These are phyloP conservation scores for Sarcophaga rosellei DNA, from an alignment of 2,888 invertebrate species.

Conservation along the genomic window DNA sequence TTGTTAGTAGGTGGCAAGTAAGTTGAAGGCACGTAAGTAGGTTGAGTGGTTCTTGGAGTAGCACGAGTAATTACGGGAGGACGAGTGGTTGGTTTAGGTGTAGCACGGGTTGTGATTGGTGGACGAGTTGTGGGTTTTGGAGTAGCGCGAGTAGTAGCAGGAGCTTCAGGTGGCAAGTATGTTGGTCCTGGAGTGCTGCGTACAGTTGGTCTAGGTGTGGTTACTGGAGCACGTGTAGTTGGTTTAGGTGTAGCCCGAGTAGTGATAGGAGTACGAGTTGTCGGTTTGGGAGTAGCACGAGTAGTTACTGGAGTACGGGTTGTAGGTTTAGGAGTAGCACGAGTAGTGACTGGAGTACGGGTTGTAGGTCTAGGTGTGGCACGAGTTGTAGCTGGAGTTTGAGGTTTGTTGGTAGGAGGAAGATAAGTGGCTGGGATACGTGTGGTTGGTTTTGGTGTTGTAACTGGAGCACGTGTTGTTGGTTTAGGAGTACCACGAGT, in stretches of 20 bases:
- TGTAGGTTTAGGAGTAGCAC: constrained; percentile 40
- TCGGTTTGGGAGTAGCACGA: constrained; percentile 45
- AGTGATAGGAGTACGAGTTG: constrained; percentile 24
- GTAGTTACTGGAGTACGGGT: constrained; percentile 22
- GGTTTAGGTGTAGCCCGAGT: constrained; percentile 29
- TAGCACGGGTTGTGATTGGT: constrained; percentile 59
- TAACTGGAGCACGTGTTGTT: too few species aligned
- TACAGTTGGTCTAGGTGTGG: constrained; percentile 43
- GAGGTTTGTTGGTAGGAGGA: constrained; percentile 71
- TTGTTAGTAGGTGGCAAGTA: constrained; percentile 67
- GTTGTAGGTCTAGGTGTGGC: constrained; percentile 37
- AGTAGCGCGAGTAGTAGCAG: constrained; percentile 62
- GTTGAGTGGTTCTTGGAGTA: constrained; percentile 31
- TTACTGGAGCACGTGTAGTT: constrained; percentile 31
- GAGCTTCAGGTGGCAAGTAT: constrained; percentile 68
- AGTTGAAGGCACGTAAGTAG: too few species aligned
- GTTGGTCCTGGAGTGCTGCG: constrained; percentile 69
- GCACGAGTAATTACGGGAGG: constrained; percentile 60
- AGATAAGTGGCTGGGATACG: constrained; percentile 68
- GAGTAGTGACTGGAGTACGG: constrained; percentile 53
- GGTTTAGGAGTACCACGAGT: too few species aligned
- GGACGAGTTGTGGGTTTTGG: constrained; percentile 64
- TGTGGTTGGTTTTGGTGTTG: not conserved
- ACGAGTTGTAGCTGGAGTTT: constrained; percentile 68
- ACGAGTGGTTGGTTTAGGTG: constrained; percentile 63